Evolutionary conservation across 1,140 invertebrate species (phyloP).

Genomic region (Aporrectodea caliginosa): DNA sequence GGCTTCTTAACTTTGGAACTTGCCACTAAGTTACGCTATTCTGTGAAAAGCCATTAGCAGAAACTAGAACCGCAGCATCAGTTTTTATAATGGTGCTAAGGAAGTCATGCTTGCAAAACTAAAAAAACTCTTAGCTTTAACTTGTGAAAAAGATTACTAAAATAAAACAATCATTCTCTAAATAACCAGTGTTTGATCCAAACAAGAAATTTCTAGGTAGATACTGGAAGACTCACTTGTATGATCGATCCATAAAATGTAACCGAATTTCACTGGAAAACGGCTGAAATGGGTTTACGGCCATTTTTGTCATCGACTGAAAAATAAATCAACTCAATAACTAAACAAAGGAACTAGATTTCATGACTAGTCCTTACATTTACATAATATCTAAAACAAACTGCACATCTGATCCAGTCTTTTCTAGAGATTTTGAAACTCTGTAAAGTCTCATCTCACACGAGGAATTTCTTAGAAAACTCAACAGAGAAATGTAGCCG

Average conservation of each 20-base stretch:
- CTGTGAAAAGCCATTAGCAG: neutral
- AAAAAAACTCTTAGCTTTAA: neutral
- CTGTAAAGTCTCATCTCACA: too few species aligned
- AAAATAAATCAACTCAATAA: neutral
- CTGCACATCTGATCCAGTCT: too few species aligned
- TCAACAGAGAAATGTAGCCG: too few species aligned
- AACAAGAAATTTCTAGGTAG: neutral
- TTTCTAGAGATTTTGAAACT: too few species aligned
- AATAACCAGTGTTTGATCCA: neutral
- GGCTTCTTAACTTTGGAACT: too few species aligned
- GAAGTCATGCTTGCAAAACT: neutral
- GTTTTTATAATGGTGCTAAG: neutral
- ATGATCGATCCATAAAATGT: neutral
- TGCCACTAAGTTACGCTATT: too few species aligned
- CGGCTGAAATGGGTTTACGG: neutral
- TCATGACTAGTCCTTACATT: neutral
- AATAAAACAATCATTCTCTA: too few species aligned
- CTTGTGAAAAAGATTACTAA: neutral
- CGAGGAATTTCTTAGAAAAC: too few species aligned
- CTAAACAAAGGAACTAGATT: neutral
- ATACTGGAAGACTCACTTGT: neutral
- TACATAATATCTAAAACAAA: neutral
- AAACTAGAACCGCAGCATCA: neutral
- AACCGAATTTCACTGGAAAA: neutral
- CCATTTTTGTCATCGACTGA: neutral